Evolutionary conservation across 2,888 invertebrate species (phyloP), one percentile per base, ranked within the genome.

Genomic region (Corbicula japonica): DNA sequence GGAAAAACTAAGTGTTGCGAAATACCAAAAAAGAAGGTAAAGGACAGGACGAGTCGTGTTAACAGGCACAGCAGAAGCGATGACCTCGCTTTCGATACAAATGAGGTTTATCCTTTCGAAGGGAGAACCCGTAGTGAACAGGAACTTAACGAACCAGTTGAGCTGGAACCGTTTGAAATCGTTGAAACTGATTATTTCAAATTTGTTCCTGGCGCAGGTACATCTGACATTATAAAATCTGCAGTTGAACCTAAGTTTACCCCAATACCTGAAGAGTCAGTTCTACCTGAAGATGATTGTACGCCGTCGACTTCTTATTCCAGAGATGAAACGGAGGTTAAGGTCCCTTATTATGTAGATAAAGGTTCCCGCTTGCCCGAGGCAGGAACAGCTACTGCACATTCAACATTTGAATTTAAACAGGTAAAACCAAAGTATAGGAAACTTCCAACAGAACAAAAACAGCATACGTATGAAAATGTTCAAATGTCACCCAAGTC

Each of bases 121-220:
- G 46, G 65, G 18, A 63, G 78, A 38, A 54, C 52, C 10, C 46
- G 60, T 10, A 75, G 66, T 21, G 83, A 83, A n/a, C 78, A 70
- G 23, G 79, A 79, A 28, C 30, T 71, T 6, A 56, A 63, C 30
- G 83, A 83, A 30, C 76, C 83, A 6, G 79, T 83, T n/a, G 83
- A 83, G 32, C 65, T 83, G 12, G 83, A 83, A 52, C 83, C 83
- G 2, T 83, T 83, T 66, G 83, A 83, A 66, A 83, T 83, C n/a
- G 71, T 83, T 30, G 83, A 83, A 38, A 83, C 83, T 0, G 83
- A 83, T 52, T 79, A 83, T 35, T 73, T 83, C 3, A 76, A 76
- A 28, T 83, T 79, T 54, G 68, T 79, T 15, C 69, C 83, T 34
- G 83, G 83, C 12, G 83, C 79, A 2, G 79, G 83, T 23, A 79